Conservation (phyloP, 2,888 invertebrate species). For the Acronicta alni region DNA sequence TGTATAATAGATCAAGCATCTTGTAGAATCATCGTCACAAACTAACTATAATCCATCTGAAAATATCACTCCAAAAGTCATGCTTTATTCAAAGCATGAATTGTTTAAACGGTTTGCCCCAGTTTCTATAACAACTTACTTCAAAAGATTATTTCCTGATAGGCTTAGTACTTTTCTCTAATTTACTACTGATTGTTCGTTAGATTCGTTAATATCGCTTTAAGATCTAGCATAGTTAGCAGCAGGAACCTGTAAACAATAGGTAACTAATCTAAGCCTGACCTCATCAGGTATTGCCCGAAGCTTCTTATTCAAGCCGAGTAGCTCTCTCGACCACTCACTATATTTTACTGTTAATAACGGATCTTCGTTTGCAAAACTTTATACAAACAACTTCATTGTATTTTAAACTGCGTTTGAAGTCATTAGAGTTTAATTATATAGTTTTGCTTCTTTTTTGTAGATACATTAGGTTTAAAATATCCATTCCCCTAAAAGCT, state of each 20-base stretch:
- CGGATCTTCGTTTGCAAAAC: slow-evolving; percentile 63
- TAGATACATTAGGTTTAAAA: slow-evolving; percentile 5
- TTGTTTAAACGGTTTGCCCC: slow-evolving; percentile 26
- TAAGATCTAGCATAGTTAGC: slow-evolving; percentile 25
- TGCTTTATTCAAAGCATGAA: slow-evolving; percentile 13
- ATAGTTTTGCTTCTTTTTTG: slow-evolving; percentile 14
- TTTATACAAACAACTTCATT: slow-evolving; percentile 42
- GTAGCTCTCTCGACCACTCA: slow-evolving; percentile 46
- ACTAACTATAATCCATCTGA: not conserved
- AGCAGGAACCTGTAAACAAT: slow-evolving; percentile 45
- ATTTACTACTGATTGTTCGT: slow-evolving; percentile 28
- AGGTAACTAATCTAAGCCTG: slow-evolving; percentile 28
- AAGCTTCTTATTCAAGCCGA: slow-evolving; percentile 46
- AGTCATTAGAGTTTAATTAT: slow-evolving; percentile 42
- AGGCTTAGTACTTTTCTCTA: slow-evolving; percentile 39
- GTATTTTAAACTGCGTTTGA: slow-evolving; percentile 39
- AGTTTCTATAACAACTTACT: slow-evolving; percentile 38
- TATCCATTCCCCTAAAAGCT: not conserved
- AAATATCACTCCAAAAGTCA: not conserved
- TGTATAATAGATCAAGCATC: too few species aligned
- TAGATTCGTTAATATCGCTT: slow-evolving; percentile 7
- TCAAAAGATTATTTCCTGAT: slow-evolving; percentile 28
- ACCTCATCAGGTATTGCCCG: slow-evolving; percentile 46
- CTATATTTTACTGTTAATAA: slow-evolving; percentile 66
- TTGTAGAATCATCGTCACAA: too few species aligned